Conservation (phyloP, 2,888 invertebrate genomes). For the Acanthosepion esculentum region DNA sequence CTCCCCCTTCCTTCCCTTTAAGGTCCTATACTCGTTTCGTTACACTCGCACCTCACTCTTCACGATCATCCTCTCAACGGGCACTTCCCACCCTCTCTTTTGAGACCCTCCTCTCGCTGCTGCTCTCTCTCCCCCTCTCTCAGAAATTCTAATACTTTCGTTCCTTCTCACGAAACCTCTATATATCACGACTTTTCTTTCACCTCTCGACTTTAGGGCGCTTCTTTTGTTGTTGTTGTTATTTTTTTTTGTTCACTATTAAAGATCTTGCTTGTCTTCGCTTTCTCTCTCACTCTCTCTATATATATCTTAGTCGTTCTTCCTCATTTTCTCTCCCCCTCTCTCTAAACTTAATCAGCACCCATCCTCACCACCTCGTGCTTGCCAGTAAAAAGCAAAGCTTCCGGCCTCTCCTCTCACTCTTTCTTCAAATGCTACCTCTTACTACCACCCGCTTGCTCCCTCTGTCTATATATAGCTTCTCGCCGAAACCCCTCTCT, state of each 20-base stretch:
- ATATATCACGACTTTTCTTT: background rate
- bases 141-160: background rate
- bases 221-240: background rate
- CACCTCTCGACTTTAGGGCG: background rate
- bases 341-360: background rate
- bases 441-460: background rate
- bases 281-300: background rate
- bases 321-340: background rate
- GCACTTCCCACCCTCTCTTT: background rate
- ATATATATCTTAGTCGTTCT: background rate
- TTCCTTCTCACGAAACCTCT: background rate
- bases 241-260: background rate
- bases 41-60: background rate
- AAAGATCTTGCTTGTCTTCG: background rate
- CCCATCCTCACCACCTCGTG: background rate
- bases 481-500: background rate
- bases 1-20: background rate
- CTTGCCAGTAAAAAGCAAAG: background rate
- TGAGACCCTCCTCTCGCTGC: background rate
- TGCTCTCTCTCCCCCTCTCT: conserved; percentile 25
- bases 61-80: background rate
- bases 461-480: background rate
- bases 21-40: background rate
- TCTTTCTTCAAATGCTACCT: background rate
- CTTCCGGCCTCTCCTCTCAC: background rate